phyloP scores from a whole-genome alignment of 2,113 vertebrate species.

The Barbus barbus region DNA sequence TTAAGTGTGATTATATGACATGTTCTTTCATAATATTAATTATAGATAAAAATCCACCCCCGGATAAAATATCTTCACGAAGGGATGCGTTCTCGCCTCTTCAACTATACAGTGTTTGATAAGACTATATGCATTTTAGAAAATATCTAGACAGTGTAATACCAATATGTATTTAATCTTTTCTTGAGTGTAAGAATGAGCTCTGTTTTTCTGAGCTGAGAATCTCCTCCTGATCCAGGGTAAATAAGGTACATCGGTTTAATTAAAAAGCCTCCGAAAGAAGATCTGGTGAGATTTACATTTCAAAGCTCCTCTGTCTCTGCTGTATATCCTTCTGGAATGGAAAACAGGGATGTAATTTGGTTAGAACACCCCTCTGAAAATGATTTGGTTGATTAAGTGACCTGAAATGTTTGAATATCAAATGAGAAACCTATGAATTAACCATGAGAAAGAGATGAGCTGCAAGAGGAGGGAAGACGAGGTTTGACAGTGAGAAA shows the following conservation, averaged over 20 bases:
- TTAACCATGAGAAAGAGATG: constrained; percentile 29
- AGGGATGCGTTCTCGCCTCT: background rate
- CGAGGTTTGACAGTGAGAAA: background rate
- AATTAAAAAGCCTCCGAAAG: constrained; percentile 38
- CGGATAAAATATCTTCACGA: background rate
- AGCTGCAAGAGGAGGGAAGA: background rate
- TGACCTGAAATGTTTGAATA: constrained; percentile 43
- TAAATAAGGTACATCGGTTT: constrained; percentile 36
- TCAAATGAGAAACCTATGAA: constrained; percentile 33
- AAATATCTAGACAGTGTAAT: background rate
- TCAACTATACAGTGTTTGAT: background rate
- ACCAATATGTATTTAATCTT: background rate
- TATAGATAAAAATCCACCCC: constrained; percentile 10
- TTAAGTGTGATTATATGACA: background rate
- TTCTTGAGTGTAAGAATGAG: background rate
- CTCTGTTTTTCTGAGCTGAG: constrained; percentile 1
- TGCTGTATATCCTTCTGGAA: constrained; percentile 20
- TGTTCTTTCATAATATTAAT: background rate
- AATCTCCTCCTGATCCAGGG: constrained; percentile 14
- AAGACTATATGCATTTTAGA: background rate
- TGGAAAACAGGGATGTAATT: constrained; percentile 36
- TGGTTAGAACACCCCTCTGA: constrained; percentile 16
- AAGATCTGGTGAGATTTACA: constrained; percentile 42
- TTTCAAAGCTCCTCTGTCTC: constrained; percentile 36
- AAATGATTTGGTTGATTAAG: constrained; percentile 37